A percentile compares a stretch with the other conserved stretches of the same genome.
Evolutionary conservation across 2,113 vertebrate species (phyloP).

Genomic region (Sylvietta virens): DNA sequence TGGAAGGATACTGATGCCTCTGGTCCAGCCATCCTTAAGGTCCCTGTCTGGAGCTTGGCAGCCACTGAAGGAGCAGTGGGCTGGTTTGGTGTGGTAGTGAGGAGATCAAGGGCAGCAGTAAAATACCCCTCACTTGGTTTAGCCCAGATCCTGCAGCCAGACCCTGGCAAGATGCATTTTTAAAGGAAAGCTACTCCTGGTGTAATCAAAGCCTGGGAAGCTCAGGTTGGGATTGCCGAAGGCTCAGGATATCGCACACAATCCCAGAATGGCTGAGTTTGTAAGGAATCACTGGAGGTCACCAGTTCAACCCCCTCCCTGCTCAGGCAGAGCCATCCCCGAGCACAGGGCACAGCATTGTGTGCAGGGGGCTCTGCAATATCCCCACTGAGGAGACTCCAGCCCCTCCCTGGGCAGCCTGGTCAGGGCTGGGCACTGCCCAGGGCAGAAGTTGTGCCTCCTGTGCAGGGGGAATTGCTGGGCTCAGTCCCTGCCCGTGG

Average conservation of each 20-base stretch:
- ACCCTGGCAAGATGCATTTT: background rate
- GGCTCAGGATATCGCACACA: background rate
- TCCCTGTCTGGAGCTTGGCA: background rate
- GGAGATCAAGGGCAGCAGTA: background rate
- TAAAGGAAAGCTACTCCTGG: background rate
- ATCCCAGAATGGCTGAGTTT: background rate
- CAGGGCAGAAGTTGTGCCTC: background rate
- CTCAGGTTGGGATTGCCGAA: background rate
- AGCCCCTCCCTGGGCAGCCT: background rate
- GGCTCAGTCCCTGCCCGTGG: background rate
- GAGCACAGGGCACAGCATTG: background rate
- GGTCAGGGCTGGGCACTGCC: background rate
- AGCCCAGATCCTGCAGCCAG: background rate
- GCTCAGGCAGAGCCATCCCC: background rate
- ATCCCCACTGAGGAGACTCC: background rate
- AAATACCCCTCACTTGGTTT: background rate
- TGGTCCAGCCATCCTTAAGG: background rate
- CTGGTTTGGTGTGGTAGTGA: background rate
- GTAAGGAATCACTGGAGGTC: background rate
- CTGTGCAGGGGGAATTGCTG: background rate
- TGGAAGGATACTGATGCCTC: background rate
- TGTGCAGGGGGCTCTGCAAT: background rate
- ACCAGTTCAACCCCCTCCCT: background rate
- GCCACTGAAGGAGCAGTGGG: rapidly evolving
- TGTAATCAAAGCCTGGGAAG: background rate